Evolutionary conservation across 2,113 vertebrate species (phyloP).

Genomic region (Larimichthys polyactis): DNA sequence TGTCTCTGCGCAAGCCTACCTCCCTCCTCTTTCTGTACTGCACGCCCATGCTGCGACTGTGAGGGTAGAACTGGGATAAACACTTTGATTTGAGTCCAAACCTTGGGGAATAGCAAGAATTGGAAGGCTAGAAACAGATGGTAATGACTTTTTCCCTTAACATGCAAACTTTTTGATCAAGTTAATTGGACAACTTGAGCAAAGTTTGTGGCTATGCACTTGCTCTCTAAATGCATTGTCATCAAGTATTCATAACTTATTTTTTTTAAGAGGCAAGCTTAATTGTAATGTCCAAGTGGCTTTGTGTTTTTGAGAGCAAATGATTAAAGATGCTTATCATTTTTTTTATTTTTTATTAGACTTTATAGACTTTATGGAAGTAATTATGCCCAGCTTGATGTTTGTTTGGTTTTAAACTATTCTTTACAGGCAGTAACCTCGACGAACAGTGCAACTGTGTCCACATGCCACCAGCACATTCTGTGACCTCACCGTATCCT

Average conservation of each 20-base stretch:
- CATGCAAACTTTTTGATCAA: constrained; percentile 82
- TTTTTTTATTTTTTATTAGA: constrained; percentile 19
- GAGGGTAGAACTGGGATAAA: constrained; percentile 68
- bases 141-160: constrained; percentile 77
- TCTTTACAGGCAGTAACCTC: constrained; percentile 33
- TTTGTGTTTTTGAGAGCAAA: constrained; percentile 41
- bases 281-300: constrained; percentile 51
- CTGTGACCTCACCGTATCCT: not conserved
- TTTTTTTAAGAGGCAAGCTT: constrained; percentile 64
- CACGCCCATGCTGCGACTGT: constrained; percentile 72
- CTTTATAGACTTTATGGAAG: constrained; percentile 12
- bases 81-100: constrained; percentile 80
- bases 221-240: constrained; percentile 63
- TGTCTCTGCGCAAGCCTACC: constrained; percentile 66
- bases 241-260: constrained; percentile 71
- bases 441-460: constrained; percentile 43
- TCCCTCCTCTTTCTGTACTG: constrained; percentile 60
- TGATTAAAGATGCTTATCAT: constrained; percentile 35
- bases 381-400: constrained; percentile 3
- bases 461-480: constrained; percentile 41
- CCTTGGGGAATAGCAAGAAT: constrained; percentile 79
- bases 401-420: constrained; percentile 13
- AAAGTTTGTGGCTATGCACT: constrained; percentile 71
- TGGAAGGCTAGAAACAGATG: constrained; percentile 82
- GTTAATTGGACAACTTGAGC: constrained; percentile 83